Conservation (phyloP, 2,888 invertebrate species). For the Brachyptera putata region DNA sequence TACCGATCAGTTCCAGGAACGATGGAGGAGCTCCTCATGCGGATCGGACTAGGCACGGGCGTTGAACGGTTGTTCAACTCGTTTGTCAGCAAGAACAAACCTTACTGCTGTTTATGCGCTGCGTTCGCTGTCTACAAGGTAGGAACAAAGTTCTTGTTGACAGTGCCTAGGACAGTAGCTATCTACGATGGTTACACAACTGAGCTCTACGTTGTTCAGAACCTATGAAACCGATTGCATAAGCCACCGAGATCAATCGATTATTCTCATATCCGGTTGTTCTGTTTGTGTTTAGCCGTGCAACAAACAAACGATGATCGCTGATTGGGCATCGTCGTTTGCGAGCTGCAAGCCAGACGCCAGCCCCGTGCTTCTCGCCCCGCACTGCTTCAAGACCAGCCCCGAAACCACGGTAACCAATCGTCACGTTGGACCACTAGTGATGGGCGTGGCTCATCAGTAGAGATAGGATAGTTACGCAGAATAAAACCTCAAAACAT, state of each 20-base stretch:
- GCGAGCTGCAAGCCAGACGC: conserved; percentile 43
- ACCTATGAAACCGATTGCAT: no score
- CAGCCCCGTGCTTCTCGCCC: conserved; percentile 42
- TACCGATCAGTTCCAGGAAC: conserved; percentile 42
- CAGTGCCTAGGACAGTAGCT: no score
- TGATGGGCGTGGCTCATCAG: no score
- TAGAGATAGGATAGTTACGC: no score
- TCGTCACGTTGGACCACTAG: no score
- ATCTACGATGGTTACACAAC: no score
- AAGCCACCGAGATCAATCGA: no score
- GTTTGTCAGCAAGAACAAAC: conserved; percentile 48
- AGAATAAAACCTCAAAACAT: no score
- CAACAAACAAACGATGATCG: conserved; percentile 41
- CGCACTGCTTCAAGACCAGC: conserved; percentile 23
- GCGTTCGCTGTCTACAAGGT: conserved; percentile 44
- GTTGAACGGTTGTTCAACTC: conserved; percentile 50
- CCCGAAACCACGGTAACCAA: no score
- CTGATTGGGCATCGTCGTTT: conserved; percentile 43
- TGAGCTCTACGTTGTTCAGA: no score
- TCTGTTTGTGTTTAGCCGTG: no score
- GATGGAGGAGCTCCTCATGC: conserved; percentile 45
- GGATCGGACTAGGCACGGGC: conserved; percentile 43
- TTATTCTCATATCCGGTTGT: no score
- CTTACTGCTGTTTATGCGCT: conserved; percentile 56
- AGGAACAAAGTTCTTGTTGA: neutral